Evolutionary conservation across 2,113 vertebrate species (phyloP).

Genomic region (Phylloscopus whistleri): DNA sequence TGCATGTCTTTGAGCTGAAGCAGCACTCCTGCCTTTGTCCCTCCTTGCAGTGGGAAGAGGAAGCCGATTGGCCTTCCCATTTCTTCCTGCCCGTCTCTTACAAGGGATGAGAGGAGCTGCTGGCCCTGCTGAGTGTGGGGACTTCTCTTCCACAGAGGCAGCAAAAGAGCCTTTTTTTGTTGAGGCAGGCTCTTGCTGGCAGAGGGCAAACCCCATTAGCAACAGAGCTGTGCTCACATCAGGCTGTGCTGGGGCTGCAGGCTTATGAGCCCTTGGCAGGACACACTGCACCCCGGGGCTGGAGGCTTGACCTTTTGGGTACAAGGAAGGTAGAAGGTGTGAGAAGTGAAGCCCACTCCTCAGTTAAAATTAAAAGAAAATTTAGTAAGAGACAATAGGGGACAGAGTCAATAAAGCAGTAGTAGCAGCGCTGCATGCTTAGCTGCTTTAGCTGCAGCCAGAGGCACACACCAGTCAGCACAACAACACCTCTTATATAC

Average conservation of each 20-base stretch:
- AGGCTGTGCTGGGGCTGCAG: neutral
- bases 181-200: neutral
- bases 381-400: neutral
- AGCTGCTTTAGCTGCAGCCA: neutral
- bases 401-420: neutral
- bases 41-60: neutral
- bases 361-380: neutral
- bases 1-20: neutral
- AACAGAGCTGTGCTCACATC: neutral
- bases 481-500: neutral
- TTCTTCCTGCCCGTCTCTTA: neutral
- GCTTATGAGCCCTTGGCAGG: neutral
- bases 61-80: neutral
- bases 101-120: neutral
- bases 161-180: neutral
- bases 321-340: neutral
- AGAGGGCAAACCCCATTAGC: neutral
- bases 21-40: neutral
- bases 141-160: accelerated
- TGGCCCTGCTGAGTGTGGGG: no score
- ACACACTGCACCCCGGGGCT: neutral
- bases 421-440: neutral
- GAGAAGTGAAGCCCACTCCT: neutral
- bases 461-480: neutral
- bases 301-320: neutral